Percentiles rank a stretch among this genome's conserved stretches.
phyloP scores from a whole-genome alignment of 2,113 vertebrate species.

The Prolemur simus region DNA sequence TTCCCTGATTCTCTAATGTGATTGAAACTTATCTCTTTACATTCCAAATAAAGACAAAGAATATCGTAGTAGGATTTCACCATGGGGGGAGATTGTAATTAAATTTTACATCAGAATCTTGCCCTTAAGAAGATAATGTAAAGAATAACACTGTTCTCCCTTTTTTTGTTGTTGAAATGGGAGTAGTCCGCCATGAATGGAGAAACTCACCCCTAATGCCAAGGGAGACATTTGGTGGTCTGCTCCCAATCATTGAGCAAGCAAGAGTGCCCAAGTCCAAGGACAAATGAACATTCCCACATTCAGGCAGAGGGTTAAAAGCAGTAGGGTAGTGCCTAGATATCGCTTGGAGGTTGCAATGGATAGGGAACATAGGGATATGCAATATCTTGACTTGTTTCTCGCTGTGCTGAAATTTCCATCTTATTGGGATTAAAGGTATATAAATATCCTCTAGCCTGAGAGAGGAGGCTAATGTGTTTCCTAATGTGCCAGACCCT shows the following conservation, averaged over 20 bases:
- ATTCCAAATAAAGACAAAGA: background rate
- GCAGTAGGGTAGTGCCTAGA: background rate
- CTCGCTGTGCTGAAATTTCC: background rate
- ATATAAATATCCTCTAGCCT: background rate
- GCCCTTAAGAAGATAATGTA: background rate
- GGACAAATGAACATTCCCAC: background rate
- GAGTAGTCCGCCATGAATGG: background rate
- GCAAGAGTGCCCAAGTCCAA: background rate
- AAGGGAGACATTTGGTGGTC: background rate
- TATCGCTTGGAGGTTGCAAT: background rate
- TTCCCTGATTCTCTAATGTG: background rate
- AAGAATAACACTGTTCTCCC: background rate
- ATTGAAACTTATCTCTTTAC: background rate
- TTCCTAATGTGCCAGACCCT: background rate
- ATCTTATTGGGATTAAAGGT: background rate
- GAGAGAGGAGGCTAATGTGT: background rate
- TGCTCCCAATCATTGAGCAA: background rate
- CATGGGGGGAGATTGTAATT: background rate
- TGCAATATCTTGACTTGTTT: background rate
- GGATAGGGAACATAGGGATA: background rate
- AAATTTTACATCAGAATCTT: background rate
- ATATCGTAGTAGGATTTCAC: background rate
- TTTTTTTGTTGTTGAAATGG: background rate
- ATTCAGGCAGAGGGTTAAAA: background rate
- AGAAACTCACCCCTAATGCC: background rate